Evolutionary conservation across 2,888 invertebrate genomes (phyloP).

Genomic region (Busseola fusca): DNA sequence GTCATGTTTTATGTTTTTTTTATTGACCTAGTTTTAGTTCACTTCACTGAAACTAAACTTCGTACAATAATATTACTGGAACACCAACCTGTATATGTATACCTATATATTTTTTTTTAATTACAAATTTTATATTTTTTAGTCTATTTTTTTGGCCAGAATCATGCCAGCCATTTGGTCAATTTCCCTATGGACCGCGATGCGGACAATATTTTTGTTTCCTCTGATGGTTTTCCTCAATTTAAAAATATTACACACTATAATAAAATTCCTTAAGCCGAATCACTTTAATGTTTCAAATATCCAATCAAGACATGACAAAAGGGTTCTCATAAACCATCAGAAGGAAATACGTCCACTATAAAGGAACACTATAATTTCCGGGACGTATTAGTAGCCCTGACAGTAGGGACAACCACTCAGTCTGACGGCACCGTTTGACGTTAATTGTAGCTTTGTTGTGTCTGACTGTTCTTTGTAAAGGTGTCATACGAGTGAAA

Average conservation of each 20-base stretch:
- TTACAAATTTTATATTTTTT: not conserved
- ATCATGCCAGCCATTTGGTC: not conserved
- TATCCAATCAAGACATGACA: slow-evolving; percentile 37
- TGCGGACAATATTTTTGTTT: not conserved
- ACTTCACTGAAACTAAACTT: not conserved
- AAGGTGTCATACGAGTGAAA: slow-evolving; percentile 8
- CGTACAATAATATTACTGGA: not conserved
- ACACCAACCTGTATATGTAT: not conserved
- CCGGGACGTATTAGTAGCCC: slow-evolving; percentile 49
- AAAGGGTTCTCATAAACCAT: slow-evolving; percentile 35
- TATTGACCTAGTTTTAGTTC: not conserved
- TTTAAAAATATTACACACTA: not conserved
- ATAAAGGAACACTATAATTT: slow-evolving; percentile 49
- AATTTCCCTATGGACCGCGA: not conserved
- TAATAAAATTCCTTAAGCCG: slow-evolving; percentile 8
- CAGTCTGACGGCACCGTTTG: slow-evolving; percentile 21
- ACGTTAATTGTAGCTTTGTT: slow-evolving; percentile 56
- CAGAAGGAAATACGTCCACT: slow-evolving; percentile 31
- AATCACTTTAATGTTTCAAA: slow-evolving; percentile 3
- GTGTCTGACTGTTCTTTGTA: slow-evolving; percentile 45
- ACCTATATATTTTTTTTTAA: no score
- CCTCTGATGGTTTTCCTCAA: not conserved
- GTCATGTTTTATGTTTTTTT: not conserved
- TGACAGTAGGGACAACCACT: slow-evolving; percentile 16
- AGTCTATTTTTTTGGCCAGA: not conserved